Percentiles rank a stretch among this genome's conserved stretches.
Evolutionary conservation across 2,888 invertebrate genomes (phyloP).

Genomic region (Pandemis cinnamomeana): DNA sequence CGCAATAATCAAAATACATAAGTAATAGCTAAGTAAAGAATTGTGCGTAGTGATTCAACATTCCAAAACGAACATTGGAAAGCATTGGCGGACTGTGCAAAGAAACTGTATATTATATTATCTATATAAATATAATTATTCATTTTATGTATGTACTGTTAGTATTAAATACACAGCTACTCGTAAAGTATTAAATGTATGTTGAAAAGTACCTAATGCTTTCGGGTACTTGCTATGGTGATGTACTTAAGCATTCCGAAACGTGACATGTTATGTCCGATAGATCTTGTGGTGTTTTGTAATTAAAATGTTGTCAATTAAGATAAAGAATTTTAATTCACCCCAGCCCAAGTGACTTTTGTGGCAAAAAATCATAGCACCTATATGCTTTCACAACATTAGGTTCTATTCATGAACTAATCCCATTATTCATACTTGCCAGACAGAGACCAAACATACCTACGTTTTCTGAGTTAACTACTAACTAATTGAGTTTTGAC

Average conservation of each 20-base stretch:
- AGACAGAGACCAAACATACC: too few species aligned
- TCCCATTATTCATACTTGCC: too few species aligned
- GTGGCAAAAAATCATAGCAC: background rate
- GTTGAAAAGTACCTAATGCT: slow-evolving; percentile 74
- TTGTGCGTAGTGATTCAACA: slow-evolving; percentile 35
- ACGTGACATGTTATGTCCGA: slow-evolving; percentile 76
- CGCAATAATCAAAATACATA: slow-evolving; percentile 39
- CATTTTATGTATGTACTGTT: slow-evolving; percentile 75
- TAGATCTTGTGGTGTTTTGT: slow-evolving; percentile 84
- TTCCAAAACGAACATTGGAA: slow-evolving; percentile 40
- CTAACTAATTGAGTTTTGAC: too few species aligned
- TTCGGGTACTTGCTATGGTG: slow-evolving; percentile 67
- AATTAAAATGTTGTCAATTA: slow-evolving; percentile 85
- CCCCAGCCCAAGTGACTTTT: slow-evolving; percentile 41
- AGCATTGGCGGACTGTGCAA: slow-evolving; percentile 57
- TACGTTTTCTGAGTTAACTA: background rate
- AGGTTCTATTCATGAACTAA: background rate
- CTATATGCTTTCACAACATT: background rate
- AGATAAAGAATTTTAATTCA: slow-evolving; percentile 57
- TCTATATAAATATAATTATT: slow-evolving; percentile 66
- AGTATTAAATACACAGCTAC: slow-evolving; percentile 77
- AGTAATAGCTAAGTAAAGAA: slow-evolving; percentile 27
- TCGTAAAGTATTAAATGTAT: slow-evolving; percentile 73
- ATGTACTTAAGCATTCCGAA: slow-evolving; percentile 80
- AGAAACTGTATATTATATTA: slow-evolving; percentile 67